phyloP scores from a whole-genome alignment of 2,113 vertebrate genomes.

The Stegostoma tigrinum region DNA sequence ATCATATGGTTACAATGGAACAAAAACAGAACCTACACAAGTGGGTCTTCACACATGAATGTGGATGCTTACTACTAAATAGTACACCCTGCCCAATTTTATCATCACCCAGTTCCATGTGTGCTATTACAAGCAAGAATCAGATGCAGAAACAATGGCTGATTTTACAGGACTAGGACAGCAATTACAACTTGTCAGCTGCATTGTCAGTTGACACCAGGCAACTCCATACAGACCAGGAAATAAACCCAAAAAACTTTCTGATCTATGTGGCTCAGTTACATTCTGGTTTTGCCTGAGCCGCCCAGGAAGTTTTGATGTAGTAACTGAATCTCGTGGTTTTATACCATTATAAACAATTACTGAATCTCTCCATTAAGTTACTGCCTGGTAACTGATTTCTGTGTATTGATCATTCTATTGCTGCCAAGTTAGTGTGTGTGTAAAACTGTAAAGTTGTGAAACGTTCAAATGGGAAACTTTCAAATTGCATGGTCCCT shows the following conservation, averaged over 20 bases:
- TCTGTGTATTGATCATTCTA: not conserved
- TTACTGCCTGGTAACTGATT: not conserved
- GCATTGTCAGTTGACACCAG: constrained; percentile 3
- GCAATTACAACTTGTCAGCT: not conserved
- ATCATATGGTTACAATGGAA: not conserved
- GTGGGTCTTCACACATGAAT: not conserved
- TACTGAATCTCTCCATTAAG: constrained; percentile 11
- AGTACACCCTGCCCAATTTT: not conserved
- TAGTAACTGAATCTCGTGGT: constrained; percentile 2
- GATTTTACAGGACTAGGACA: not conserved
- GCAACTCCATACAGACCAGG: not conserved
- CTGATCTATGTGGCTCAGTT: not conserved
- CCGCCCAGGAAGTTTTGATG: not conserved
- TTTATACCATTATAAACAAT: constrained; percentile 14
- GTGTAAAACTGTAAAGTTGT: too few species aligned
- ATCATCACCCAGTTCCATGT: not conserved
- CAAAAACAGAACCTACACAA: not conserved
- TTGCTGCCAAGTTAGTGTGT: too few species aligned
- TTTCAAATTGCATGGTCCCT: too few species aligned
- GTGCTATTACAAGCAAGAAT: not conserved
- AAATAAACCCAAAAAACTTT: not conserved
- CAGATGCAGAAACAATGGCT: not conserved
- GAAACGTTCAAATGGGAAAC: too few species aligned
- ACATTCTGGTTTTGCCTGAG: not conserved
- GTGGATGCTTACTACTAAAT: not conserved